Evolutionary conservation across 2,113 vertebrate genomes (phyloP).

Genomic region (Etheostoma cragini): DNA sequence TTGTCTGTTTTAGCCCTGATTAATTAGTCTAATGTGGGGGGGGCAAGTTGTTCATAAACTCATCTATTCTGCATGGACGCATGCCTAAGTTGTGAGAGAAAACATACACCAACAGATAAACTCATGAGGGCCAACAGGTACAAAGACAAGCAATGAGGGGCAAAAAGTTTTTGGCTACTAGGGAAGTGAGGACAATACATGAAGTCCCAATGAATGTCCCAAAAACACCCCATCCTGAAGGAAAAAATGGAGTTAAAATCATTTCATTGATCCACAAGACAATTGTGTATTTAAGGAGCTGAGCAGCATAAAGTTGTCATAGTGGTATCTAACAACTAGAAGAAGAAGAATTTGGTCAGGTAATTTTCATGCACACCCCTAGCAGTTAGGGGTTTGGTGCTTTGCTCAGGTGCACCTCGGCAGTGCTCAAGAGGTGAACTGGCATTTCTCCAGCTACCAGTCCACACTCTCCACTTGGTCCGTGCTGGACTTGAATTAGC

Average conservation of each 20-base stretch:
- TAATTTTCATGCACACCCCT: background rate
- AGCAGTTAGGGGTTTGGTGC: background rate
- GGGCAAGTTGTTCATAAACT: conserved; percentile 74
- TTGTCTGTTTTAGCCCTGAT: conserved; percentile 69
- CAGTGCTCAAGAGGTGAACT: background rate
- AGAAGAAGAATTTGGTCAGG: background rate
- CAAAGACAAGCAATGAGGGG: conserved; percentile 16
- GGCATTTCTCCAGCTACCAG: background rate
- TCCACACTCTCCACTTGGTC: background rate
- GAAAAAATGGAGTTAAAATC: background rate
- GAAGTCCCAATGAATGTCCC: background rate
- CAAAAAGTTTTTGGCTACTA: background rate
- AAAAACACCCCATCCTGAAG: background rate
- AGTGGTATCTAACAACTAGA: background rate
- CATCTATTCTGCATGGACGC: conserved; percentile 69
- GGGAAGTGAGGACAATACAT: background rate
- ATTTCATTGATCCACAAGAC: conserved; percentile 1
- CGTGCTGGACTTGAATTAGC: background rate
- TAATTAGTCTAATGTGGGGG: conserved; percentile 74
- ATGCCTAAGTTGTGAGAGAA: conserved; percentile 52
- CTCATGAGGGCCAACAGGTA: conserved; percentile 23
- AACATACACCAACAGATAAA: conserved; percentile 48
- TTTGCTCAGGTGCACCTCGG: background rate
- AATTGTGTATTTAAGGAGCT: conserved; percentile 2
- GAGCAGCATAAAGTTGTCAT: background rate